These are phyloP conservation scores for Rissa tridactyla DNA, from an alignment of 2,113 vertebrate genomes.

Conservation along the genomic window DNA sequence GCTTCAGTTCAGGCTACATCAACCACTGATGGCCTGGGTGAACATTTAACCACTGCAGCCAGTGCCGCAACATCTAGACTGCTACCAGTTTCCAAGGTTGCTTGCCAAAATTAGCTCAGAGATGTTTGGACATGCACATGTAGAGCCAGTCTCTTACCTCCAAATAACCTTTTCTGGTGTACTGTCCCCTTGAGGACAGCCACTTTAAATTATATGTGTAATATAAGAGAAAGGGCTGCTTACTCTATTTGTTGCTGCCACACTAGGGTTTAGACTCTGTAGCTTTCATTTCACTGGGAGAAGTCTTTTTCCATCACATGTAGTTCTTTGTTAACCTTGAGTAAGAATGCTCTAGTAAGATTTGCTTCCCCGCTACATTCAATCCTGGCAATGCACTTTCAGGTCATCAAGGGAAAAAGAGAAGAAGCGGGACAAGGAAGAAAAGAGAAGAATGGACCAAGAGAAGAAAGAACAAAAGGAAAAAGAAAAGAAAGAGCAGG, in stretches of 20 bases:
- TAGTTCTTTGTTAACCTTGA: neutral
- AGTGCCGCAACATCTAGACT: neutral
- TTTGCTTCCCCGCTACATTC: neutral
- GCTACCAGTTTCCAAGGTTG: neutral
- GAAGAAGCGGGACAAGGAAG: constrained; percentile 81
- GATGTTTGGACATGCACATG: neutral
- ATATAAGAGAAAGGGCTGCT: neutral
- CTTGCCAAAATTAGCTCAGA: neutral
- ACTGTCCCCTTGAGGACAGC: neutral
- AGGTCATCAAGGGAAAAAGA: constrained; percentile 74
- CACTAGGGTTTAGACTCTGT: neutral
- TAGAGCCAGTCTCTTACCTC: neutral
- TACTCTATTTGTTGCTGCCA: neutral
- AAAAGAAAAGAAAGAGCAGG: constrained; percentile 91
- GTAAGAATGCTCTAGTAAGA: neutral
- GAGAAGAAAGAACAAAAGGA: constrained; percentile 89
- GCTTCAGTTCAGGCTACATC: neutral
- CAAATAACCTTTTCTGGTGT: neutral
- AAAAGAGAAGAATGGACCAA: constrained; percentile 79
- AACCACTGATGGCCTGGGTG: neutral
- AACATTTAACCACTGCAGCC: neutral
- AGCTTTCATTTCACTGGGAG: neutral
- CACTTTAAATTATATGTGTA: neutral
- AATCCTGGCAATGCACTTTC: constrained; percentile 2
- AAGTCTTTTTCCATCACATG: neutral